A percentile compares a stretch with the other conserved stretches of the same genome.
Evolutionary conservation across 1,140 invertebrate species (phyloP).

Genomic region (Acromyrmex echinatior): DNA sequence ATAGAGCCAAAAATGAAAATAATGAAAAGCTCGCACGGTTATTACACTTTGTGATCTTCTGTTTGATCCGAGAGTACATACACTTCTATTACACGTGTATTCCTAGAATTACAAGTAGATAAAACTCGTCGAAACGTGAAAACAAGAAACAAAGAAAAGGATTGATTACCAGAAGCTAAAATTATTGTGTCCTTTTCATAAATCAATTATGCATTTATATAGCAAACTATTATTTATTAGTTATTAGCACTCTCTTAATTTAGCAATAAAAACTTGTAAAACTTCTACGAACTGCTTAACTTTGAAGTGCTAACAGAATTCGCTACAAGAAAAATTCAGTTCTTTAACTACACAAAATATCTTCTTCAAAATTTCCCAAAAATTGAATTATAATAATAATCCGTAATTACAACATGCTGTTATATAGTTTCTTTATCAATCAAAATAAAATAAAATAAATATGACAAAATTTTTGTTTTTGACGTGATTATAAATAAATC

Average conservation of each 20-base stretch:
- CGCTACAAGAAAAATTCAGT: not conserved
- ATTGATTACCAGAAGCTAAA: not conserved
- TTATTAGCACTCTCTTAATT: not conserved
- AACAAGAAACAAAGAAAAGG: not conserved
- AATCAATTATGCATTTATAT: not conserved
- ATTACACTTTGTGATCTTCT: slow-evolving; percentile 16
- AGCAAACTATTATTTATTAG: not conserved
- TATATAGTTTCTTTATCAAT: not conserved
- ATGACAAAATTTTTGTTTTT: too few relatives aligned
- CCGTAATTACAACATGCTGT: not conserved
- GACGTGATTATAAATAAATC: too few relatives aligned
- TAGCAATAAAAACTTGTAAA: not conserved
- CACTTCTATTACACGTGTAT: not conserved
- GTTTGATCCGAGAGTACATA: slow-evolving; percentile 15
- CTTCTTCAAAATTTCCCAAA: not conserved
- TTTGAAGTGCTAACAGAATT: not conserved
- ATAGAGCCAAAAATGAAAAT: not conserved
- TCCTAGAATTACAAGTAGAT: not conserved
- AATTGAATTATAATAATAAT: not conserved
- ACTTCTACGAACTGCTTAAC: not conserved
- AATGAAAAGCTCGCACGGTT: slow-evolving; percentile 36
- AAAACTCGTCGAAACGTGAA: not conserved
- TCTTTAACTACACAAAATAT: not conserved
- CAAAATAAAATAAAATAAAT: slow-evolving; percentile 1
- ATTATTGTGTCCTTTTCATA: slow-evolving; percentile 5